These are phyloP conservation scores for Drosophila nebulosa DNA, from an alignment of 1,140 invertebrate species.

Conservation along the genomic window DNA sequence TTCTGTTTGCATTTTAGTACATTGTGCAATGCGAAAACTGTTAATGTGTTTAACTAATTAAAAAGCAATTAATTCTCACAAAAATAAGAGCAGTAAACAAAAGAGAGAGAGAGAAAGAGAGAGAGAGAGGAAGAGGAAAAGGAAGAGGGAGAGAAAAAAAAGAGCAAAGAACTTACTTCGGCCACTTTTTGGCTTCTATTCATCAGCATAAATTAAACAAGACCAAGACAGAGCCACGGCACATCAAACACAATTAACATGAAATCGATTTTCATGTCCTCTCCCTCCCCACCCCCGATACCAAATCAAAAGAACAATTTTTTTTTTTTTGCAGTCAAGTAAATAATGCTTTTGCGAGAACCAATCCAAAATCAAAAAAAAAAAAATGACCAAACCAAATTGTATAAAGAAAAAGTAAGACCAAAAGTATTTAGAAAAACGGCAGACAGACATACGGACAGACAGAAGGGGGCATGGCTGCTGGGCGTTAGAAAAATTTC, in stretches of 20 bases:
- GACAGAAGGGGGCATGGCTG: no score
- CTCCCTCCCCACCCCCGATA: background rate
- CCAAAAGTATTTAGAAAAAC: slow-evolving; percentile 5
- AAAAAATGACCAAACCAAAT: background rate
- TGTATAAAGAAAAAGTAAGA: background rate
- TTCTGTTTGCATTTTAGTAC: background rate
- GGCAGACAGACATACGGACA: background rate
- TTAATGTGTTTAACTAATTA: slow-evolving; percentile 10
- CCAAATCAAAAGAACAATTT: slow-evolving; percentile 8
- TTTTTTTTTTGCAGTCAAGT: slow-evolving; percentile 2
- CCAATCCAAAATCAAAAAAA: background rate
- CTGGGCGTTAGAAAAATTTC: background rate
- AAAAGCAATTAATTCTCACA: slow-evolving; percentile 12
- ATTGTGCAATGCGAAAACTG: background rate
- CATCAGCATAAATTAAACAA: slow-evolving; percentile 9
- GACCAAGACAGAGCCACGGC: background rate
- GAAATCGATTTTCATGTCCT: slow-evolving; percentile 19
- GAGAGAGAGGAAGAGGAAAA: background rate
- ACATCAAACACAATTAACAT: slow-evolving; percentile 13
- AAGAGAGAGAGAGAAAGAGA: background rate
- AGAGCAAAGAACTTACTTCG: background rate
- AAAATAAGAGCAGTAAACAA: background rate
- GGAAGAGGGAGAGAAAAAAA: background rate
- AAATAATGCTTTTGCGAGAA: slow-evolving; percentile 1
- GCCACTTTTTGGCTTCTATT: slow-evolving; percentile 6